Conservation (phyloP, 1,140 invertebrate species). For the Apocrypta bakeri region DNA sequence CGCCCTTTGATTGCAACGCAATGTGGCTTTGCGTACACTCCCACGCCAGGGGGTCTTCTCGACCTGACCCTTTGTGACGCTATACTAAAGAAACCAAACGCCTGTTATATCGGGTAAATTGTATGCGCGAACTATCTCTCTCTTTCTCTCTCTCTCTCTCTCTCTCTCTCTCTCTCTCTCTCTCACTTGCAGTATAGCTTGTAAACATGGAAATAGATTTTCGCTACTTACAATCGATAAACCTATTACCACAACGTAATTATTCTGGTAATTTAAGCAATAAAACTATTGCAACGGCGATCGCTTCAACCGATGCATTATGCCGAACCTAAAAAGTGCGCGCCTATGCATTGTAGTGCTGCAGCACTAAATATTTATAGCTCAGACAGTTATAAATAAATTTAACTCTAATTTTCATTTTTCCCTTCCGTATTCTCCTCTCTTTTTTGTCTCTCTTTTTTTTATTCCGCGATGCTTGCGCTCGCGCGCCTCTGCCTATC, state of each 20-base stretch:
- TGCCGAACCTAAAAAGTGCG: neutral
- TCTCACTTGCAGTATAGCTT: too few species aligned
- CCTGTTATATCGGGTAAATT: neutral
- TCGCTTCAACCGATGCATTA: too few species aligned
- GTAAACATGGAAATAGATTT: too few species aligned
- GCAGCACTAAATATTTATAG: too few species aligned
- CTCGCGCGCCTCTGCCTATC: neutral
- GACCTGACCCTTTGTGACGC: neutral
- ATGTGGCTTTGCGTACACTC: neutral
- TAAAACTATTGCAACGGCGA: too few species aligned
- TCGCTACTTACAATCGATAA: too few species aligned
- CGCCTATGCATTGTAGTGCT: neutral
- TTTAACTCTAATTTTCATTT: slow-evolving; percentile 13
- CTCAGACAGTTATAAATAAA: slow-evolving; percentile 36
- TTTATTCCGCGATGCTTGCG: neutral
- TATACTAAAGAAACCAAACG: neutral
- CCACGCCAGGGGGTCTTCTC: neutral
- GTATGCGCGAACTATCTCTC: neutral
- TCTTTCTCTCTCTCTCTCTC: too few species aligned
- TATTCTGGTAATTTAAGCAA: too few species aligned
- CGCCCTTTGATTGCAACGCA: neutral
- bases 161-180: too few species aligned
- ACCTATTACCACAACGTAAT: too few species aligned
- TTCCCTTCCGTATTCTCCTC: neutral
- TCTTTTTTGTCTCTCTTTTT: neutral